Conservation (phyloP, 2,113 vertebrate genomes). For the Scomber scombrus region DNA sequence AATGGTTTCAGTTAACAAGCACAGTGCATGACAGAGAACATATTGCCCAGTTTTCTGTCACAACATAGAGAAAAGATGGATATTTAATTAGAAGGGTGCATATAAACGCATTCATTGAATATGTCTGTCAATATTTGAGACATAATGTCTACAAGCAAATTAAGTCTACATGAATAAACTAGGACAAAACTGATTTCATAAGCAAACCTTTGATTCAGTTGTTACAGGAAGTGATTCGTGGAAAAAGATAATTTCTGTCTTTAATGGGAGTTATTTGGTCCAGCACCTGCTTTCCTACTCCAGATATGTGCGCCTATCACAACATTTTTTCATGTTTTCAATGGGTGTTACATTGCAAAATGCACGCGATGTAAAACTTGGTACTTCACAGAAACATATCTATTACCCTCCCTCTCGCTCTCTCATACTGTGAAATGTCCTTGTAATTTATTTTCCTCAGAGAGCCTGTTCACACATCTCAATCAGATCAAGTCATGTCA, state of each 20-base stretch:
- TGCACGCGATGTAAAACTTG: no score
- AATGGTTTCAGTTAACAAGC: neutral
- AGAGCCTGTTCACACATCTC: slow-evolving; percentile 12
- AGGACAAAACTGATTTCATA: neutral
- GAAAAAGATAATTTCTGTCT: neutral
- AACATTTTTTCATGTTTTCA: neutral
- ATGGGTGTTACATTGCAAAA: neutral
- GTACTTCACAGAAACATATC: neutral
- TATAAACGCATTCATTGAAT: neutral
- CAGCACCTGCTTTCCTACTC: no score
- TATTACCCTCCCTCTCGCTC: neutral
- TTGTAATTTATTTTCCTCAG: neutral
- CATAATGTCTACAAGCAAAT: neutral
- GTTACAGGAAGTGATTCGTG: neutral
- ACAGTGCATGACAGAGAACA: no score
- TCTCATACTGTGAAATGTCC: neutral
- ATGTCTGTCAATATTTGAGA: neutral
- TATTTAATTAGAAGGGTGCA: neutral
- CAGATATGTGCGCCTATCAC: no score
- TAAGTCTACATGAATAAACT: neutral
- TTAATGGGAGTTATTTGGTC: neutral
- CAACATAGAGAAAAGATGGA: neutral
- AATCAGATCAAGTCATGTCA: neutral
- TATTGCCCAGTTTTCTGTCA: neutral
- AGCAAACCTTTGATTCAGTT: neutral